Evolutionary conservation across 2,888 invertebrate species (phyloP), one percentile per base, ranked within the genome.

Genomic region (Drosophila pseudotakahashii): DNA sequence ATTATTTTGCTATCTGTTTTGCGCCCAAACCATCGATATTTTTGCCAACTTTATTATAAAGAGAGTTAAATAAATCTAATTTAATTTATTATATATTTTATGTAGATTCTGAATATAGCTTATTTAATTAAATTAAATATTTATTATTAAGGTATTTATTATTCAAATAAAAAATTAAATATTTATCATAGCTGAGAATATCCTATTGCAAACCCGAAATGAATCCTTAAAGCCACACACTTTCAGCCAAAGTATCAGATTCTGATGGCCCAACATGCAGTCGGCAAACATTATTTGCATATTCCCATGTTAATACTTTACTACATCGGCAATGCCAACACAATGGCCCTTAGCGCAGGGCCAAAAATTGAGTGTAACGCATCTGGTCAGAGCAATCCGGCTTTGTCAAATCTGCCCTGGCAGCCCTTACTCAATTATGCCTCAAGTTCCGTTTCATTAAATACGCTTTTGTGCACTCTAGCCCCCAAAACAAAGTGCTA

Each of bases 361-460:
- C 14, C 19, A 19, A 53, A 42, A 42, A 58, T n/a, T 26, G 37
- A 47, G 44, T 41, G 48, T 41, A 62, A 57, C 37, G 50, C 14
- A 45, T 39, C 59, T 57, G 61, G 36, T 16, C 23, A 44, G 10
- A 16, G 34, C 37, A 45, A 48, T 36, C 23, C 19, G 39, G 60
- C 39, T 42, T 54, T 60, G 69, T 70, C 71, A 60, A 71, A 63
- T 41, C 41, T 63, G 34, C 47, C n/a, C 19, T 58, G 63, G 69
- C 62, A 72, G 73, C 71, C 68, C 75, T 87, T 68, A 82, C 77
- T 85, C 78, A 82, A 82, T 88, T 82, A 88, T 88, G 88, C 73
- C 75, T 73, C 77, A 51, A 86, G 86, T 79, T 82, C 79, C 86
- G 88, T 79, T 88, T 82, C 88, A 88, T 82, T 88, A 79, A 76